phyloP scores from a whole-genome alignment of 2,113 vertebrate species.

The Pterocles orientalis region DNA sequence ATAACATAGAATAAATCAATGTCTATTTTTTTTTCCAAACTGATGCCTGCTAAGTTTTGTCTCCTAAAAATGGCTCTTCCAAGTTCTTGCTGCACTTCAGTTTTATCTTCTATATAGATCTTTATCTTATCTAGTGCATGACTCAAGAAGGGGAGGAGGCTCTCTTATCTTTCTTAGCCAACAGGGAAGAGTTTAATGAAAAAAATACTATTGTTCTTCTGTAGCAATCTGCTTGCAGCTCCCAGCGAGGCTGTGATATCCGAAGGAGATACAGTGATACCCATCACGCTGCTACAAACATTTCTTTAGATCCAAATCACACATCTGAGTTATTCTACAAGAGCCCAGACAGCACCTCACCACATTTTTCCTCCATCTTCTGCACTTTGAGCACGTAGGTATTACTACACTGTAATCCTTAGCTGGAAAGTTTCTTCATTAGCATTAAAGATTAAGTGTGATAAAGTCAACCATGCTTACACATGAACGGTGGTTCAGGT shows the following conservation, averaged over 20 bases:
- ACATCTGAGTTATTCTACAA: neutral
- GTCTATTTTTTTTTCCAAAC: neutral
- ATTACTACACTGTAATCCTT: neutral
- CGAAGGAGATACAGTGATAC: neutral
- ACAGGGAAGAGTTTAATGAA: conserved; percentile 23
- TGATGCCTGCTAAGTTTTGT: neutral
- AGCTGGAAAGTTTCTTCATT: neutral
- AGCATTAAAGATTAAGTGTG: neutral
- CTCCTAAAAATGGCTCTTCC: neutral
- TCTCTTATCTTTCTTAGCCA: neutral
- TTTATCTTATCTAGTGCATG: conserved; percentile 11
- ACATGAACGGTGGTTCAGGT: neutral
- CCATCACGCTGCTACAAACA: neutral
- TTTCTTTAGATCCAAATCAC: neutral
- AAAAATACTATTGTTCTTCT: neutral
- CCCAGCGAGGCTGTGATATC: neutral
- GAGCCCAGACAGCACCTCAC: neutral
- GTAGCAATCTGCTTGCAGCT: neutral
- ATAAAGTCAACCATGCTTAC: neutral
- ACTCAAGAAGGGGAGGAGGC: conserved; percentile 5
- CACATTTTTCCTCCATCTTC: neutral
- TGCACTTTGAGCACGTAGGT: neutral
- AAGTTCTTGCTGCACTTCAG: neutral
- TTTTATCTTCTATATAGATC: conserved; percentile 17
- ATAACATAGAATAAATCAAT: neutral